Conservation (phyloP, 2,113 vertebrate genomes). For the Propithecus coquereli region DNA sequence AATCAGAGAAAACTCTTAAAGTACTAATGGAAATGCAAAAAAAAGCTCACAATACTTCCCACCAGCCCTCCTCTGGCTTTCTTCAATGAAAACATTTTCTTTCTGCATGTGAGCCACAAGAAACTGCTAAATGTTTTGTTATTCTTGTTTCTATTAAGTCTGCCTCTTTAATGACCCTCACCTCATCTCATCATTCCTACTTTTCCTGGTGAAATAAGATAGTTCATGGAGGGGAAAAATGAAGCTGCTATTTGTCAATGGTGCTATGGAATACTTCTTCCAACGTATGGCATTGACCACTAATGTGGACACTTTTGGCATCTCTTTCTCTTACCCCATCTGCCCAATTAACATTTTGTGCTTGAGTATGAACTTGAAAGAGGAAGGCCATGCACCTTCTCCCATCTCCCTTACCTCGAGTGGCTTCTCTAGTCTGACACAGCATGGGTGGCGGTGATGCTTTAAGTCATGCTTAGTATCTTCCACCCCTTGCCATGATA, state of each 20-base stretch:
- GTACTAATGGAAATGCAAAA: slow-evolving; percentile 29
- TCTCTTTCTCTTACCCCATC: background rate
- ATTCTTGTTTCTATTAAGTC: background rate
- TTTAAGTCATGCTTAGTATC: background rate
- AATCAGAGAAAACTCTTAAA: slow-evolving; percentile 52
- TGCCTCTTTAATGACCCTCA: background rate
- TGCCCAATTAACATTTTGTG: background rate
- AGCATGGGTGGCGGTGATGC: background rate
- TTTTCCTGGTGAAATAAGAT: background rate
- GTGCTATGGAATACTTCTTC: background rate
- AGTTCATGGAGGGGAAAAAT: background rate
- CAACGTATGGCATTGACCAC: background rate
- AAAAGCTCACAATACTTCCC: background rate
- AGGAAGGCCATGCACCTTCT: background rate
- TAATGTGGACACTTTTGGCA: background rate
- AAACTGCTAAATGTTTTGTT: background rate
- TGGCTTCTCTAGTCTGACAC: background rate
- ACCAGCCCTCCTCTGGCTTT: background rate
- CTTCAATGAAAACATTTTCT: slow-evolving; percentile 37
- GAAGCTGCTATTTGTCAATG: background rate
- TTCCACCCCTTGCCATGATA: too few relatives aligned
- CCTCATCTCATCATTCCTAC: background rate
- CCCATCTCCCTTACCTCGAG: too few relatives aligned
- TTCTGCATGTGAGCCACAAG: background rate
- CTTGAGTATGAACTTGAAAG: background rate